Evolutionary conservation across 2,888 invertebrate genomes (phyloP).

Genomic region (Lingula anatina): DNA sequence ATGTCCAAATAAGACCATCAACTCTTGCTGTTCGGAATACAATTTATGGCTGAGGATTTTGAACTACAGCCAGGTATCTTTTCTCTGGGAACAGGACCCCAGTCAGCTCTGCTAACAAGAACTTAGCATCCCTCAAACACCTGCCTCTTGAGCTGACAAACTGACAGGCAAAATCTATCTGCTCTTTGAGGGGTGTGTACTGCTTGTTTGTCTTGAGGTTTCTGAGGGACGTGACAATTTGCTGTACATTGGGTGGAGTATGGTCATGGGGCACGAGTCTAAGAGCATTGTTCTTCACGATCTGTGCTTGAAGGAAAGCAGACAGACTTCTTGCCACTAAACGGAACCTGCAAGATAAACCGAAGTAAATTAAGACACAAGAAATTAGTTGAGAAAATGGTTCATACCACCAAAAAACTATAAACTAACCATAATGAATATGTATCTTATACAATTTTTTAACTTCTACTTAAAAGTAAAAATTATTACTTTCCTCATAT

Average conservation of each 20-base stretch:
- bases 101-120: slow-evolving; percentile 22
- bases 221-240: slow-evolving; percentile 24
- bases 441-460: too few relatives aligned
- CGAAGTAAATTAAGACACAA: too few relatives aligned
- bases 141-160: slow-evolving; percentile 24
- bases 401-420: too few relatives aligned
- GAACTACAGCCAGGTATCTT: slow-evolving; percentile 20
- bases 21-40: too few relatives aligned
- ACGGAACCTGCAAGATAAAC: slow-evolving; percentile 39
- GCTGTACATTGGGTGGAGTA: slow-evolving; percentile 23
- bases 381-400: too few relatives aligned
- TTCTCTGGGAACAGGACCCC: slow-evolving; percentile 26
- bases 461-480: too few relatives aligned
- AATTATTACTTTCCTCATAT: too few relatives aligned
- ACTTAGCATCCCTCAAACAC: slow-evolving; percentile 21
- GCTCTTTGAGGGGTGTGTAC: slow-evolving; percentile 25
- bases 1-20: too few relatives aligned
- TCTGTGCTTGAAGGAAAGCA: slow-evolving; percentile 33
- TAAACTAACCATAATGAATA: too few relatives aligned
- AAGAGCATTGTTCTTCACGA: slow-evolving; percentile 26
- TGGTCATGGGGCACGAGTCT: slow-evolving; percentile 25
- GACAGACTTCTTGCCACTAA: slow-evolving; percentile 31
- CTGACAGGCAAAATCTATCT: slow-evolving; percentile 24
- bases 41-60: too few relatives aligned
- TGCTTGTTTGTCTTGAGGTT: slow-evolving; percentile 30